Conservation (phyloP, 2,888 invertebrate species). For the Leucophenga montana region DNA sequence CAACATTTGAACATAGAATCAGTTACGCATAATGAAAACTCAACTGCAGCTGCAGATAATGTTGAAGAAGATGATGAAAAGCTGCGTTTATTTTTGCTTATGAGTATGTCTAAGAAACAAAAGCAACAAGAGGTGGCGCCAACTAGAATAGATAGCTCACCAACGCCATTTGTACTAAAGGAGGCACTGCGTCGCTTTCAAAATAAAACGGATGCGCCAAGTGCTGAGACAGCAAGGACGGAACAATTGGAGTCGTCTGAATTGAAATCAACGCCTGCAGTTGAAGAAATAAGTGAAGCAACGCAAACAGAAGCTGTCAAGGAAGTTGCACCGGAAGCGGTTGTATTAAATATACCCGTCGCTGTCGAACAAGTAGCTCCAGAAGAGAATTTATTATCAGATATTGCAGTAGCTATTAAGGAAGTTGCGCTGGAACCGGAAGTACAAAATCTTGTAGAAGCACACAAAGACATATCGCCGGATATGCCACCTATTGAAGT, state of each 20-base stretch:
- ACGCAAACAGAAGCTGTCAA: background rate
- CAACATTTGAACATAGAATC: background rate
- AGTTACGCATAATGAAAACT: background rate
- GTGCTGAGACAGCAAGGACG: background rate
- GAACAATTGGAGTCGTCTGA: background rate
- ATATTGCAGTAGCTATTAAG: no score
- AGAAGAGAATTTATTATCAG: no score
- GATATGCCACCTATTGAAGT: no score
- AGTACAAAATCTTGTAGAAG: background rate
- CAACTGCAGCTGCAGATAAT: constrained; percentile 20
- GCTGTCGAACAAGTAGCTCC: no score
- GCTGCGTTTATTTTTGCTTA: constrained; percentile 58
- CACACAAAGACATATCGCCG: background rate
- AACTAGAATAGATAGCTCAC: constrained; percentile 1
- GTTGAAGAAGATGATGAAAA: constrained; percentile 56
- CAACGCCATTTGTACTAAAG: constrained; percentile 63
- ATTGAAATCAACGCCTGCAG: background rate
- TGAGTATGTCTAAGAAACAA: constrained; percentile 56
- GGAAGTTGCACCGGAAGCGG: background rate
- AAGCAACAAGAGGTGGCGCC: constrained; percentile 4
- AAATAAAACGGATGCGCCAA: constrained; percentile 22
- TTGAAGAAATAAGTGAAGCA: background rate
- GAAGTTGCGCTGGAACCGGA: background rate
- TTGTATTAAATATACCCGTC: no score
- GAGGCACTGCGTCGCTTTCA: constrained; percentile 69